Evolutionary conservation across 2,113 vertebrate genomes (phyloP).

Genomic region (Chrysemys picta): DNA sequence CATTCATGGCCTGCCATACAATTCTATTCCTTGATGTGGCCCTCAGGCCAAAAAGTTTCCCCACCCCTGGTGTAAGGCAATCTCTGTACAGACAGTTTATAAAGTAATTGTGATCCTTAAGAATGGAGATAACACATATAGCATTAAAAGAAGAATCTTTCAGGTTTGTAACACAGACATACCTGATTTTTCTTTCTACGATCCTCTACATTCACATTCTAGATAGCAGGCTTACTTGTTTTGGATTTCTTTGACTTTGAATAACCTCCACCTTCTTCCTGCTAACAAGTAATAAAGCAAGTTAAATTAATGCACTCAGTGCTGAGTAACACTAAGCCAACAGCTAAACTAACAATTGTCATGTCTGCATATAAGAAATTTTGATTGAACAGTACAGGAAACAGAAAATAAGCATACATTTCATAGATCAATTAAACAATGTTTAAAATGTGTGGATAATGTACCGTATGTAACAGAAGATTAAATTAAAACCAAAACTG

Average conservation of each 20-base stretch:
- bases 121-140: accelerated
- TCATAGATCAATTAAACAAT: background rate
- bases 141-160: background rate
- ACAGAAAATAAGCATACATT: background rate
- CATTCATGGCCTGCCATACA: no score
- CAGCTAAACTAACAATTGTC: background rate
- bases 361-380: background rate
- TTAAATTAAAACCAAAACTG: background rate
- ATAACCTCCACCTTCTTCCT: slow-evolving; percentile 72
- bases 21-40: no score
- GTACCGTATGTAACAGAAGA: background rate
- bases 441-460: background rate
- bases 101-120: background rate
- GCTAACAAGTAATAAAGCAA: slow-evolving; percentile 39
- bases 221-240: slow-evolving; percentile 43
- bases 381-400: background rate
- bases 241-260: slow-evolving; percentile 76
- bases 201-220: slow-evolving; percentile 65
- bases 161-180: background rate
- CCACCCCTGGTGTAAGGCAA: background rate
- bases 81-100: background rate
- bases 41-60: no score
- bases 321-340: background rate
- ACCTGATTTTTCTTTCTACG: slow-evolving; percentile 79
- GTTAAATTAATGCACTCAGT: background rate